Percentiles rank a stretch among this genome's conserved stretches.
Evolutionary conservation across 2,888 invertebrate genomes (phyloP).

Genomic region (Drosophila mimica): DNA sequence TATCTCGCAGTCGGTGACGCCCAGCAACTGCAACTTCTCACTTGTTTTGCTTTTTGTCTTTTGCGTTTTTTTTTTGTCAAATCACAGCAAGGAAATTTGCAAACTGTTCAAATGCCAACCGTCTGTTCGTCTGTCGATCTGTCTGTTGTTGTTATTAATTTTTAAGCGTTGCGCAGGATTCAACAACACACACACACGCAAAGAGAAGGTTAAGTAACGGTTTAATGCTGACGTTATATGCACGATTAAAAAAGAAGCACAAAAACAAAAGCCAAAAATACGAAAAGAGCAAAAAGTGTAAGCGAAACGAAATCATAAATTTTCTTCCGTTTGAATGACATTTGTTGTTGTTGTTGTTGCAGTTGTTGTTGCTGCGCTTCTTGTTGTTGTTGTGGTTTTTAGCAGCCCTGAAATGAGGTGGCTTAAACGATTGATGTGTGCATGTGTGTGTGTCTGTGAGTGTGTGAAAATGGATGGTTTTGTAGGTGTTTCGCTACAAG

Average conservation of each 20-base stretch:
- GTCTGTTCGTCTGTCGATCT: constrained; percentile 37
- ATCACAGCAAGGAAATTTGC: constrained; percentile 57
- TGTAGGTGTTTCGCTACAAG: constrained; percentile 73
- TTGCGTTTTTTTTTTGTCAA: constrained; percentile 18
- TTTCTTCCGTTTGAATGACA: constrained; percentile 57
- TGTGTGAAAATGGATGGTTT: constrained; percentile 40
- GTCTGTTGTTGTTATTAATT: constrained; percentile 67
- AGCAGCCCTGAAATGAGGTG: constrained; percentile 50
- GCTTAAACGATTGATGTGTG: constrained; percentile 16
- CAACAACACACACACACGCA: constrained; percentile 33
- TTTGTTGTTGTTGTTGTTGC: constrained; percentile 41
- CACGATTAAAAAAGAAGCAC: constrained; percentile 61
- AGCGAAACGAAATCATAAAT: constrained; percentile 55
- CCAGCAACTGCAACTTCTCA: neutral
- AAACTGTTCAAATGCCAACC: constrained; percentile 56
- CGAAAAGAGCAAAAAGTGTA: constrained; percentile 51
- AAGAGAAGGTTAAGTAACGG: constrained; percentile 37
- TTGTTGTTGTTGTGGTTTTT: constrained; percentile 29
- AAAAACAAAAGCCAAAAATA: constrained; percentile 34
- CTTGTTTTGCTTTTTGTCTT: neutral
- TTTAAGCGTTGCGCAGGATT: constrained; percentile 60
- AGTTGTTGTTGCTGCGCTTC: constrained; percentile 14
- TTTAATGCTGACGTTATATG: constrained; percentile 72
- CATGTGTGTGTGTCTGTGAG: constrained; percentile 30
- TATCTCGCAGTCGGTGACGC: neutral